Percentiles rank a stretch among this genome's conserved stretches.
Conservation (phyloP, 2,888 invertebrate species). For the Salticus scenicus region DNA sequence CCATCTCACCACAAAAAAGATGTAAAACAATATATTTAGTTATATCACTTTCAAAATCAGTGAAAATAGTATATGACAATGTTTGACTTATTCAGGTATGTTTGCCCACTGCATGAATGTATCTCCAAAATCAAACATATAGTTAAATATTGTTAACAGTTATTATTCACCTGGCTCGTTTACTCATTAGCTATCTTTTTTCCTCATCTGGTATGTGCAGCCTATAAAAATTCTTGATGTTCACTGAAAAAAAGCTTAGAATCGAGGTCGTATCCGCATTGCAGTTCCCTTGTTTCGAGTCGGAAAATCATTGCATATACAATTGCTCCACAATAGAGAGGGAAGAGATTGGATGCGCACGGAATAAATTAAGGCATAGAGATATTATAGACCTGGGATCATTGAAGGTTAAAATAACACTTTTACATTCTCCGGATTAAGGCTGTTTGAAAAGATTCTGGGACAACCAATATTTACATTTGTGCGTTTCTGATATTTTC, state of each 20-base stretch:
- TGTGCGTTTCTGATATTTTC: too few relatives aligned
- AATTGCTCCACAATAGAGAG: neutral
- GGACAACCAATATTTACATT: too few relatives aligned
- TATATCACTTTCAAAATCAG: too few relatives aligned
- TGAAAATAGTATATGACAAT: too few relatives aligned
- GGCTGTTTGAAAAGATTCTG: too few relatives aligned
- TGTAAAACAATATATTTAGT: too few relatives aligned
- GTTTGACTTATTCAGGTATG: too few relatives aligned
- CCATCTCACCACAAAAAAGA: too few relatives aligned
- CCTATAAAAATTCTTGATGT: neutral
- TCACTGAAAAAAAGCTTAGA: constrained; percentile 13
- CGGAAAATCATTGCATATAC: constrained; percentile 8
- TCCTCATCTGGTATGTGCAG: neutral
- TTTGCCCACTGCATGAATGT: too few relatives aligned
- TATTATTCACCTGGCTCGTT: too few relatives aligned
- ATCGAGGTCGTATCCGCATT: constrained; percentile 51
- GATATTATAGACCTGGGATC: neutral
- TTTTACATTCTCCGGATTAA: neutral
- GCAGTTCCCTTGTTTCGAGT: constrained; percentile 7
- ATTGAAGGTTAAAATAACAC: neutral
- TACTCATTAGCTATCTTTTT: neutral
- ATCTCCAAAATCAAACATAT: too few relatives aligned
- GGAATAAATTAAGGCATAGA: neutral
- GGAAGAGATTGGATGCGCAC: neutral
- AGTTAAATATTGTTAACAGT: too few relatives aligned